Base-by-base conservation (phyloP, 1,140 invertebrate genomes). In the Drosophila nasuta region DNA sequence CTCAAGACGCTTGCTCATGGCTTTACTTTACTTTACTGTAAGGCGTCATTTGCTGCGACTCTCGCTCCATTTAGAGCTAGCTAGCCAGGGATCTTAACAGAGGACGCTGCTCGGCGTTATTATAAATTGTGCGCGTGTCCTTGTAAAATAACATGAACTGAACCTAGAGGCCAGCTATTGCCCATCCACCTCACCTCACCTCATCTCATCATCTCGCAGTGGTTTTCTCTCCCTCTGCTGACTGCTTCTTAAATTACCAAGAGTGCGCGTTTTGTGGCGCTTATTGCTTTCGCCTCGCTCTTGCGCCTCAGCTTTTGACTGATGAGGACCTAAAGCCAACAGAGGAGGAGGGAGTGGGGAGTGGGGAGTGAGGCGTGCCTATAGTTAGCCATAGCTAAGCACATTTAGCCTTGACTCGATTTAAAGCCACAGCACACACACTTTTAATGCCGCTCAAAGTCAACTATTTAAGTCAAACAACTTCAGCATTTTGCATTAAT, bases 101-200 rank as follows among this genome's bases (percentile, higher is more conserved):
- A 64, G 56, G 54, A 52, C 56, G 64, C 63, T 35, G 70, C 62
- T 66, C 73, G 70, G 75, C 83, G 81, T 83, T 83, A 88, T 87
- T 87, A 88, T 87, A 87, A 87, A 87, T 87, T 87, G 83, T 78
- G 83, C 83, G 83, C 83, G 83, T 87, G 83, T 87, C 83, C 83
- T 87, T 87, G 83, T 87, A 87, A 87, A 88, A 87, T 88, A 87
- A 83, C 80, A 87, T 88, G 73, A 83, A 87, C 73, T 83, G 83
- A 87, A 88, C 66, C 77, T 69, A 75, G 51, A 79, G 66, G 76
- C 76, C 76, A 68, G 45, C 38, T 11, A 63, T 4, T 35, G 7
- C 48, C 38, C 20, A 38, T 11, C 41, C 13, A 6, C 20, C 43
- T 25, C 58, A 46, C 30, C 49, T 8, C 25, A 5, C 17, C 30